phyloP scores from a whole-genome alignment of 2,888 invertebrate species.

The Leucoma salicis region DNA sequence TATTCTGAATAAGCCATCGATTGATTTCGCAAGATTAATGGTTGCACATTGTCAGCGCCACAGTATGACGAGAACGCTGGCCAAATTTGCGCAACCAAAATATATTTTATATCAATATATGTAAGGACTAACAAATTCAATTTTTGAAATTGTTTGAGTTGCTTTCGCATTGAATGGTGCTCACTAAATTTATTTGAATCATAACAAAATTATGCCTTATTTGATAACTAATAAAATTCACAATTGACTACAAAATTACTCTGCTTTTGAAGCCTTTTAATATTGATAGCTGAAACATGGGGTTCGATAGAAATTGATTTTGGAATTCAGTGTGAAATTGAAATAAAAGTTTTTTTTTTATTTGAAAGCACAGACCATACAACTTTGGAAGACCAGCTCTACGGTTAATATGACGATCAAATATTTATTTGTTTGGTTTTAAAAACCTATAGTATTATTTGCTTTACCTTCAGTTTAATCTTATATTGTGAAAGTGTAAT shows the following conservation, averaged over 20 bases:
- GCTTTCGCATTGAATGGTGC: slow-evolving; percentile 63
- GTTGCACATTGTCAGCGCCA: slow-evolving; percentile 79
- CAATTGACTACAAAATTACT: slow-evolving; percentile 19
- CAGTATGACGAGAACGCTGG: slow-evolving; percentile 63
- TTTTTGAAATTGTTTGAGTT: slow-evolving; percentile 63
- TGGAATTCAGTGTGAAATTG: slow-evolving; percentile 78
- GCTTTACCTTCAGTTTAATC: slow-evolving; percentile 15
- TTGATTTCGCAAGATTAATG: slow-evolving; percentile 83
- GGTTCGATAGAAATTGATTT: slow-evolving; percentile 67
- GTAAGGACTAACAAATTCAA: slow-evolving; percentile 60
- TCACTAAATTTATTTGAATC: slow-evolving; percentile 41
- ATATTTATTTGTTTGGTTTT: slow-evolving; percentile 68
- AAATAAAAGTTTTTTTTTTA: slow-evolving; percentile 60
- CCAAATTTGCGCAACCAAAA: slow-evolving; percentile 60
- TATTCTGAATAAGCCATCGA: slow-evolving; percentile 82
- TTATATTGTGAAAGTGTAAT: slow-evolving; percentile 33
- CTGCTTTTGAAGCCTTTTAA: slow-evolving; percentile 32
- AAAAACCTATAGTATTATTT: slow-evolving; percentile 55
- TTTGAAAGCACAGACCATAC: slow-evolving; percentile 44
- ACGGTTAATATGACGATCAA: slow-evolving; percentile 60
- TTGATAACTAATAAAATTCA: slow-evolving; percentile 16
- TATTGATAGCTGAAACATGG: slow-evolving; percentile 30
- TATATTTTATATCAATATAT: slow-evolving; percentile 52
- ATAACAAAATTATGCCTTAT: slow-evolving; percentile 34
- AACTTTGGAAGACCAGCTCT: slow-evolving; percentile 45